phyloP scores from a whole-genome alignment of 2,113 vertebrate species.

The Indicator indicator region DNA sequence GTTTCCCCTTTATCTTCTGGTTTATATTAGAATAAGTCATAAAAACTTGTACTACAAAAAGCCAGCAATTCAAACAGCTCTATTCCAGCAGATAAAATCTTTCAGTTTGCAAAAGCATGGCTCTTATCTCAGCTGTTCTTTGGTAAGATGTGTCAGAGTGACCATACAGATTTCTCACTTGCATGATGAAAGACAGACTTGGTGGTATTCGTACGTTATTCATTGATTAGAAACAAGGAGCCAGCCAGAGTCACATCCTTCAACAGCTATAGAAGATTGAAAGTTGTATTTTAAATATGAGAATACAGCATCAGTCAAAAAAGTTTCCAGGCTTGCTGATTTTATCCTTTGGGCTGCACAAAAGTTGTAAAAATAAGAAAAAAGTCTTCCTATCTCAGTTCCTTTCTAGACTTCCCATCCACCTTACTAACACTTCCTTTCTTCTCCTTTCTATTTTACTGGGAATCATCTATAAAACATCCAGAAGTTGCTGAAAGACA shows the following conservation, averaged over 20 bases:
- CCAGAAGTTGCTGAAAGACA: neutral
- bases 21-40: conserved; percentile 42
- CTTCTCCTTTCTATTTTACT: neutral
- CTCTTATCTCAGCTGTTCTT: conserved; percentile 43
- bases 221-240: conserved; percentile 21
- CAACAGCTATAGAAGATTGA: conserved; percentile 16
- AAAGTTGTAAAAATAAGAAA: neutral
- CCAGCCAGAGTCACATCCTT: conserved; percentile 11
- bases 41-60: conserved; percentile 51
- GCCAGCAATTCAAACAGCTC: conserved; percentile 21
- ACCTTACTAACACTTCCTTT: neutral
- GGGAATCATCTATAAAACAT: neutral
- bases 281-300: neutral
- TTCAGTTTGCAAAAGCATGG: conserved; percentile 38
- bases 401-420: neutral
- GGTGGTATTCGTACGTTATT: conserved; percentile 26
- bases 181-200: conserved; percentile 54
- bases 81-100: neutral
- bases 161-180: conserved; percentile 32
- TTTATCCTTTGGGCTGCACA: neutral
- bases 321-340: neutral
- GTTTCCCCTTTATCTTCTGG: conserved; percentile 42
- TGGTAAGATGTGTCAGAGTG: conserved; percentile 21
- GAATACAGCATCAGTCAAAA: neutral
- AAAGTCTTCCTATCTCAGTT: neutral